A percentile compares a stretch with the other conserved stretches of the same genome.
Evolutionary conservation across 2,888 invertebrate species (phyloP).

Genomic region (Aplocera efformata): DNA sequence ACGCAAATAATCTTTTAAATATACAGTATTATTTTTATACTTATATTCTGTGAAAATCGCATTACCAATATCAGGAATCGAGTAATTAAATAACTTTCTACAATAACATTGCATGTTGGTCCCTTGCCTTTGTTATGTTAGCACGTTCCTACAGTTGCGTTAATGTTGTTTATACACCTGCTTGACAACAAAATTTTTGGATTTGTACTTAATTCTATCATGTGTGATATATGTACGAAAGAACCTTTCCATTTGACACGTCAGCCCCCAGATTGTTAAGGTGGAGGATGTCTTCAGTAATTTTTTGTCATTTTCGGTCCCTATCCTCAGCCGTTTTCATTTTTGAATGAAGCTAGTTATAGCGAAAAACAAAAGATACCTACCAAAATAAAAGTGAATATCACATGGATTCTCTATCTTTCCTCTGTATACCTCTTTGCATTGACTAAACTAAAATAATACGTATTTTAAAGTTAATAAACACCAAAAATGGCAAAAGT

Average conservation of each 20-base stretch:
- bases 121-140: slow-evolving; percentile 1
- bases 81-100: slow-evolving; percentile 9
- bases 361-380: no score
- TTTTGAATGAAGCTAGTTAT: no score
- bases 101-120: slow-evolving; percentile 5
- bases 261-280: neutral
- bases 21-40: slow-evolving; percentile 57
- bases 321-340: no score
- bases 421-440: no score
- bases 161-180: slow-evolving; percentile 1
- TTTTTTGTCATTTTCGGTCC: no score
- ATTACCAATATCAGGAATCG: slow-evolving; percentile 35
- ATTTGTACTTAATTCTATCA: slow-evolving; percentile 15
- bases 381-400: no score
- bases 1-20: slow-evolving; percentile 37
- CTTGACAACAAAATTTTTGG: no score
- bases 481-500: no score
- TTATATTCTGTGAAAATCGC: slow-evolving; percentile 38
- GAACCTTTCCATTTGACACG: slow-evolving; percentile 2
- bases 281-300: no score
- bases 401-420: no score
- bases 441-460: no score
- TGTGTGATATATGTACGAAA: slow-evolving; percentile 12
- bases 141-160: slow-evolving; percentile 1
- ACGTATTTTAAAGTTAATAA: no score